Evolutionary conservation across 2,888 invertebrate species (phyloP), one percentile per base, ranked within the genome.

Genomic region (Platerodrilus igneus): DNA sequence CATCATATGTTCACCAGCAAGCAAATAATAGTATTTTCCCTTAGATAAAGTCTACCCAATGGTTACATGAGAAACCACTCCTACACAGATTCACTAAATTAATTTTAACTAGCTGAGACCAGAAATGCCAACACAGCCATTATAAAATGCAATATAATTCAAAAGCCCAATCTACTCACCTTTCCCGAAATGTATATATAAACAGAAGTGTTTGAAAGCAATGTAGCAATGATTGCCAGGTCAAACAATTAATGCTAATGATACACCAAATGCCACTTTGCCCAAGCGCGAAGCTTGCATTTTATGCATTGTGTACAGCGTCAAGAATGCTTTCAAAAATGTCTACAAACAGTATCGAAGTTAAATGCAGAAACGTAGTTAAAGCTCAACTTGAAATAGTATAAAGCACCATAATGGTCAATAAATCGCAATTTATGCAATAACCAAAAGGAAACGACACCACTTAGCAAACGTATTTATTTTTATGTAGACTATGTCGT

Each of bases 241-340:
- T 43, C 22, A 17, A 25, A 34, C 38, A 38, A 43, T 43, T 43
- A 35, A 43, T 38, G 43, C 37, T 43, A 43, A 43, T 43, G 42
- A 29, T 34, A 43, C 42, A 43, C 30, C 42, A 38, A 43, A 43
- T 43, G 42, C 34, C 37, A 43, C 42, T 43, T 27, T 34, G 20
- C 19, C 28, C 9, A 29, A 37, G 16, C 19, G 18, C 28, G 14
- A 20, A 21, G 19, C 20, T 9, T 37, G 37, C 42, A 43, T 38
- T 43, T 43, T 38, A 41, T 33, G 28, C 34, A n/a, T 34, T 34
- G 30, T 18, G 22, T 22, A 31, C 18, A 32, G 19, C 20, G 14
- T 37, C n/a, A 15, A 32, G 14, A 32, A 27, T 15, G 13, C 9
- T 9, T n/a, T 22, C 7, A 7, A 23, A 30, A 37, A 17, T 31